Conservation (phyloP, 2,888 invertebrate species). For the Morpho achilles region DNA sequence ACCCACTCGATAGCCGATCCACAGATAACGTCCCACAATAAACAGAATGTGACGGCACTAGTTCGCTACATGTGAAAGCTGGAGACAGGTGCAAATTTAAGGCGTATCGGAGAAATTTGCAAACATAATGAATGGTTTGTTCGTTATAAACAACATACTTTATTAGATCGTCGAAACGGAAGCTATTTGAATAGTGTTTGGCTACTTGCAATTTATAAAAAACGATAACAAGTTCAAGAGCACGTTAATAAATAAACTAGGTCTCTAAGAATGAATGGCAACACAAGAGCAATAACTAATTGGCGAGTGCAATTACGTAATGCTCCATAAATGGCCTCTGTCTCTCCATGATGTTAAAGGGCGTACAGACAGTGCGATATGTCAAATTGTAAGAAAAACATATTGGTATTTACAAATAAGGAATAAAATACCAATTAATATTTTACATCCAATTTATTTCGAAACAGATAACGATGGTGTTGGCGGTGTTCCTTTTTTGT, state of each 20-base stretch:
- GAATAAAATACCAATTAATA: slow-evolving; percentile 2
- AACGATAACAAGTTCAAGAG: slow-evolving; percentile 59
- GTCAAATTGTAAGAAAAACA: neutral
- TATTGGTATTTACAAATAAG: neutral
- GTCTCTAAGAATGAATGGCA: slow-evolving; percentile 46
- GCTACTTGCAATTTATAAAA: slow-evolving; percentile 43
- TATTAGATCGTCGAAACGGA: slow-evolving; percentile 39
- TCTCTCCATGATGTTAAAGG: slow-evolving; percentile 6
- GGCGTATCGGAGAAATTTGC: slow-evolving; percentile 49
- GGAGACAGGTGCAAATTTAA: slow-evolving; percentile 56
- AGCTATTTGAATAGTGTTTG: slow-evolving; percentile 34
- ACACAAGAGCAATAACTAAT: slow-evolving; percentile 44
- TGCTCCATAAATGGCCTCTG: slow-evolving; percentile 38
- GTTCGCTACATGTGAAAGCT: slow-evolving; percentile 60
- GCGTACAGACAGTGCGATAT: slow-evolving; percentile 5
- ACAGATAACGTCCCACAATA: slow-evolving; percentile 52
- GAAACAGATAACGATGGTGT: slow-evolving; percentile 2
- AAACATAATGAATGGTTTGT: slow-evolving; percentile 35
- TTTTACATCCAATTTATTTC: slow-evolving; percentile 9
- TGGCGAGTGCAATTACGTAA: slow-evolving; percentile 48
- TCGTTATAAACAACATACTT: slow-evolving; percentile 26
- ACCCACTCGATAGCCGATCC: slow-evolving; percentile 37
- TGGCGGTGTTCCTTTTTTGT: slow-evolving; percentile 14
- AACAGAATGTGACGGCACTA: slow-evolving; percentile 45
- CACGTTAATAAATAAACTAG: slow-evolving; percentile 45